Conservation (phyloP, 2,797 vertebrate genomes). For the Chelon auratus region DNA sequence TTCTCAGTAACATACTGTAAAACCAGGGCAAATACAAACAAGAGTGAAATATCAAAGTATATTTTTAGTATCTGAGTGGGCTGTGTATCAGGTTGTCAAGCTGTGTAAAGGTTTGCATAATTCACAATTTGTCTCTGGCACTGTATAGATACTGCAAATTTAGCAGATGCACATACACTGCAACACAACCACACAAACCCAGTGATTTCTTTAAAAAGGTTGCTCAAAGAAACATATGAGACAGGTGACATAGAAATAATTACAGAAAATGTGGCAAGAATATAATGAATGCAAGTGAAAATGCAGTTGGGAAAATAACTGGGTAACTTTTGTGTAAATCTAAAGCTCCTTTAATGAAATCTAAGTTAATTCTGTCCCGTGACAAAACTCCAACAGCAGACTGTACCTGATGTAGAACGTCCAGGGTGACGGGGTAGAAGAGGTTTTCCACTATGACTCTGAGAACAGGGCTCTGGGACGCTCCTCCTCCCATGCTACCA, state of each 20-base stretch:
- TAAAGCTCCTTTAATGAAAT: neutral
- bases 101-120: neutral
- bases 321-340: neutral
- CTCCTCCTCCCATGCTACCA: slow-evolving; percentile 83
- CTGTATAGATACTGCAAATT: too few relatives aligned
- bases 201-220: neutral
- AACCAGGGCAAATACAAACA: neutral
- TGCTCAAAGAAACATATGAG: neutral
- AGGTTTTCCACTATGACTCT: slow-evolving; percentile 98
- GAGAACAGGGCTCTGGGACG: slow-evolving; percentile 92
- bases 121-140: neutral
- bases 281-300: neutral
- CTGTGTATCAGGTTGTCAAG: neutral
- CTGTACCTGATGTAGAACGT: slow-evolving; percentile 95
- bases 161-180: neutral
- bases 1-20: neutral
- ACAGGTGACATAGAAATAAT: neutral
- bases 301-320: neutral
- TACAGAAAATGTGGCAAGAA: neutral
- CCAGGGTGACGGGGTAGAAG: slow-evolving; percentile 97
- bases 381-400: neutral
- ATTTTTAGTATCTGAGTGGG: neutral
- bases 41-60: neutral
- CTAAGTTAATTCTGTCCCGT: neutral
- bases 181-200: neutral